Evolutionary conservation across 92 coral and sea anemone genomes (phyloP).

Genomic region (Virgularia gustaviana): DNA sequence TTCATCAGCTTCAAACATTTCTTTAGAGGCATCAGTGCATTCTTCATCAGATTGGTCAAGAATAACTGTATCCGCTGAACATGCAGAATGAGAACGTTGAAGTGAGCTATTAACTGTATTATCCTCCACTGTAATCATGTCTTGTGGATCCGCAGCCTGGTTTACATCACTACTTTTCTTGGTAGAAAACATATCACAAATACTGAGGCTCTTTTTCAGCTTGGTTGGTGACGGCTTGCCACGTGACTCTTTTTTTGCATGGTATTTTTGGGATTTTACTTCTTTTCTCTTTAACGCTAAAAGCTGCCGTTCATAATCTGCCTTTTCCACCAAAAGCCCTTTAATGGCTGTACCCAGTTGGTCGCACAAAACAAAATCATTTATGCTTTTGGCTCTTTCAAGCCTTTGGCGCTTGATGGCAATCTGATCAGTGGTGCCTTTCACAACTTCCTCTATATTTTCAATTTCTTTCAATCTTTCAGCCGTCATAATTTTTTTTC

Average conservation of each 20-base stretch:
- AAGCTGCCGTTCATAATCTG: conserved; percentile 45
- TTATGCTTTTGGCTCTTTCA: conserved; percentile 42
- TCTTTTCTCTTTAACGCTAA: conserved; percentile 39
- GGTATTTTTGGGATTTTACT: conserved; percentile 41
- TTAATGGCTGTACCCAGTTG: conserved; percentile 40
- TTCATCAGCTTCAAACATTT: not conserved
- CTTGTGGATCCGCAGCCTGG: not conserved
- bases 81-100: conserved; percentile 4
- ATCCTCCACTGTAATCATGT: conserved; percentile 1
- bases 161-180: not conserved
- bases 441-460: conserved; percentile 22
- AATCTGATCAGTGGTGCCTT: conserved; percentile 41
- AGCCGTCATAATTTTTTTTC: conserved; percentile 41
- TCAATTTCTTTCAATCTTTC: conserved; percentile 32
- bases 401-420: conserved; percentile 41
- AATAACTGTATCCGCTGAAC: conserved; percentile 7
- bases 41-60: conserved; percentile 1
- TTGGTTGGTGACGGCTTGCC: not conserved
- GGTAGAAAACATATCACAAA: not conserved
- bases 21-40: not conserved
- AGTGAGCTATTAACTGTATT: not conserved
- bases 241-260: not conserved
- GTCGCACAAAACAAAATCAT: conserved; percentile 50
- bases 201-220: not conserved
- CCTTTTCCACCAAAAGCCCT: conserved; percentile 41